Base-by-base conservation (phyloP, 2,113 vertebrate genomes). In the Catharus minimus region DNA sequence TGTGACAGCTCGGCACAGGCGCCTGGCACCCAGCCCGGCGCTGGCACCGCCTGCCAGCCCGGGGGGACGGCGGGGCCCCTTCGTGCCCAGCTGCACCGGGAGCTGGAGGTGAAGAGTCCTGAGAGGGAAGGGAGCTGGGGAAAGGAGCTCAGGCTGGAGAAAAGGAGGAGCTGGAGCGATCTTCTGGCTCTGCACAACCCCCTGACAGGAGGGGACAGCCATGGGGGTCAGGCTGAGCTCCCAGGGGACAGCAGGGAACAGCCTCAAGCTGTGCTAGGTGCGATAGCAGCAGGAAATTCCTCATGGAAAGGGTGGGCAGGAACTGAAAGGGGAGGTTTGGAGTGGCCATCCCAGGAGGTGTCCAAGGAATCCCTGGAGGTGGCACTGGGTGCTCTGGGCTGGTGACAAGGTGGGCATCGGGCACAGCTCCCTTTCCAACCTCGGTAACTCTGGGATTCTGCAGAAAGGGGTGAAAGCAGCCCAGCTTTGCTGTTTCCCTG, bases 21-120 rank as follows among this genome's bases (percentile, higher is more conserved):
- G 7, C 41, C 78, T 79, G 88, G 85, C 6, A 2, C 75, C 10
- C 11, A 0, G 11, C 72, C 62, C 2, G 0, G 36, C 0, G 33
- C 66, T 49, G 91, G 39, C 86, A 72, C 33, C 7, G 41, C 76
- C 66, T 36, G 58, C 81, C 52, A 8, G 22, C 67, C 38, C 6
- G 0, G n/a, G 15, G 14, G 39, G 57, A 39, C 30, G 2, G 9
- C 11, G 24, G 69, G 62, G 50, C 13, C 5, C 56, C 71, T 79
- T 13, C 0, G 1, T 55, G n/a, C 66, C 49, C 77, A 5, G 10
- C 39, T 2, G 52, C 3, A 0, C 26, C 0, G 13, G 32, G 22
- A 21, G 28, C 57, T 2, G n/a, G 36, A 53, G 68, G 28, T 60
- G 11, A 52, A 3, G 0, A 33, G 76, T 3, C 19, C 68, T 4